Conservation (phyloP, 1,140 invertebrate genomes). For the Drosophila aff. region DNA sequence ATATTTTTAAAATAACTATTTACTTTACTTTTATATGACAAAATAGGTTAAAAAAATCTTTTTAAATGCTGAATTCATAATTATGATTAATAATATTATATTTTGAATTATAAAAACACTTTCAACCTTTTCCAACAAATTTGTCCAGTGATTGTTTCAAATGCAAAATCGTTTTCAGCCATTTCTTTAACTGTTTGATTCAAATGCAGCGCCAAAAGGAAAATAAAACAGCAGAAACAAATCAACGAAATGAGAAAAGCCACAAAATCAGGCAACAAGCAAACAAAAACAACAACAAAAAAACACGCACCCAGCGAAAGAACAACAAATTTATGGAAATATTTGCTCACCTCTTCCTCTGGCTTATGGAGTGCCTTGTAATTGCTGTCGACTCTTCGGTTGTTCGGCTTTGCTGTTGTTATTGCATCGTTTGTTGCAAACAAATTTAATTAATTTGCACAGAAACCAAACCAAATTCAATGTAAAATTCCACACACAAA, state of each 20-base stretch:
- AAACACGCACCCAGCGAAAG: constrained; percentile 3
- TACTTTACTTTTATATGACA: too few relatives aligned
- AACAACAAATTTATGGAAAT: constrained; percentile 60
- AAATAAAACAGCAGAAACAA: constrained; percentile 1
- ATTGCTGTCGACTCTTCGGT: constrained; percentile 55
- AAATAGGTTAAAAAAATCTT: too few relatives aligned
- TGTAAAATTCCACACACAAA: constrained; percentile 25
- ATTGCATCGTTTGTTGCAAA: constrained; percentile 11
- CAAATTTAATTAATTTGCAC: constrained; percentile 18
- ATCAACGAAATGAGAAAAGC: constrained; percentile 14
- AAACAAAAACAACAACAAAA: neutral
- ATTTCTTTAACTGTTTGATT: neutral
- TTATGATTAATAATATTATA: too few relatives aligned
- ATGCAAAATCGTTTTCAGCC: neutral
- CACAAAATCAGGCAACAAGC: constrained; percentile 18
- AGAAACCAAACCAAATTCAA: constrained; percentile 12
- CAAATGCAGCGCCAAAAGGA: constrained; percentile 19
- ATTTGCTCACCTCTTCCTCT: constrained; percentile 67
- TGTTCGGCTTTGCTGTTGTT: constrained; percentile 15
- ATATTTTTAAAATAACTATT: neutral
- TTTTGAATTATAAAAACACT: too few relatives aligned
- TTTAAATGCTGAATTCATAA: too few relatives aligned
- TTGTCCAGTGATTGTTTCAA: neutral
- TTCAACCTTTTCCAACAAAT: neutral
- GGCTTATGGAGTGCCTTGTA: constrained; percentile 49